Percentiles rank a stretch among this genome's conserved stretches.
Conservation (phyloP, 2,797 vertebrate genomes). For the Cottoperca gobio region DNA sequence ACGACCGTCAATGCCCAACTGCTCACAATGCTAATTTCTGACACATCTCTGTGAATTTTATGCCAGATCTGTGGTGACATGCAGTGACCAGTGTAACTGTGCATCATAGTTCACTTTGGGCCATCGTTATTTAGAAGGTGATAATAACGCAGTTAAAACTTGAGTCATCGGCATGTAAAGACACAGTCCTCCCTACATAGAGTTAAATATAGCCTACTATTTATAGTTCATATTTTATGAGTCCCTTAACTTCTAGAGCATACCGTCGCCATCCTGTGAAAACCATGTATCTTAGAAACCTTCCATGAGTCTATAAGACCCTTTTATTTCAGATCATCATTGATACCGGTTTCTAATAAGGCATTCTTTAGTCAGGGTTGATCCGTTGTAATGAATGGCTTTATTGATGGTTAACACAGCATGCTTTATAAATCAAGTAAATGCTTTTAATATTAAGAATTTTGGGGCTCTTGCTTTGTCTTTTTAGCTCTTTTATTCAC, state of each 20-base stretch:
- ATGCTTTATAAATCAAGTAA: not conserved
- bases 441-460: not conserved
- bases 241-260: not conserved
- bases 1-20: slow-evolving; percentile 83
- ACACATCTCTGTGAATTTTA: slow-evolving; percentile 72
- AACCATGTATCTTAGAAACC: not conserved
- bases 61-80: slow-evolving; percentile 66
- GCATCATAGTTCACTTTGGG: slow-evolving; percentile 65
- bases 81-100: slow-evolving; percentile 63
- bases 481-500: not conserved
- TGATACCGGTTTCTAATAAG: too few species aligned
- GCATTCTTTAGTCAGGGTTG: not conserved
- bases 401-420: not conserved
- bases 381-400: not conserved
- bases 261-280: not conserved
- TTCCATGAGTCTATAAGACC: not conserved
- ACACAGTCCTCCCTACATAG: not conserved
- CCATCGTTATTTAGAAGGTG: slow-evolving; percentile 32
- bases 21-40: slow-evolving; percentile 82
- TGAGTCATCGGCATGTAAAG: slow-evolving; percentile 38
- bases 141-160: slow-evolving; percentile 11
- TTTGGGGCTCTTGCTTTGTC: not conserved
- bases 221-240: not conserved
- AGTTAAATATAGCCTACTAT: not conserved
- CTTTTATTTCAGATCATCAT: not conserved